These are phyloP conservation scores for Amphipyra tragopoginis DNA, from an alignment of 2,888 invertebrate genomes.

Conservation along the genomic window DNA sequence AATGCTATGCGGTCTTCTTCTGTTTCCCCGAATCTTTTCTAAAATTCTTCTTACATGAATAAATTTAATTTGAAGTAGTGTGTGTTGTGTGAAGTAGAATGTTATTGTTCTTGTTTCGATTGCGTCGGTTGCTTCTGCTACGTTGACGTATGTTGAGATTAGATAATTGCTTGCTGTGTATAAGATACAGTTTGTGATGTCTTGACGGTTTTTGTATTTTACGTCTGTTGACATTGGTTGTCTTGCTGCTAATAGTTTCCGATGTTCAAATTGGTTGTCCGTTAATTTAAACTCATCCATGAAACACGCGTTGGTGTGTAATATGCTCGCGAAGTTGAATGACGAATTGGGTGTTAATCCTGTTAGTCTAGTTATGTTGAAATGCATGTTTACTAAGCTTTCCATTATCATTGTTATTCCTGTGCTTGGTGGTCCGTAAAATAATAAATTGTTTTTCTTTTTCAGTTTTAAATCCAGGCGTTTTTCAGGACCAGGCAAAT, in stretches of 20 bases:
- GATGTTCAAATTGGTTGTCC: conserved; percentile 64
- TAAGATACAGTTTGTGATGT: conserved; percentile 18
- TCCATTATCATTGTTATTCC: conserved; percentile 58
- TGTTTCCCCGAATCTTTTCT: conserved; percentile 2
- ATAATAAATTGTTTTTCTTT: conserved; percentile 14
- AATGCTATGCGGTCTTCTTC: too few relatives aligned
- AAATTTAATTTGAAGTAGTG: conserved; percentile 5
- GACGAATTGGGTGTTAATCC: conserved; percentile 50
- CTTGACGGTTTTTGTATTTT: conserved; percentile 43
- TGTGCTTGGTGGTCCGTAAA: conserved; percentile 14
- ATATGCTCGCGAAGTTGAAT: conserved; percentile 54
- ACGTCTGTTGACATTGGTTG: conserved; percentile 54
- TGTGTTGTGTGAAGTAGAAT: conserved; percentile 2
- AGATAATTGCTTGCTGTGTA: conserved; percentile 11
- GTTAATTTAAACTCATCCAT: conserved; percentile 65
- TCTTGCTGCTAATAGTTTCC: conserved; percentile 60
- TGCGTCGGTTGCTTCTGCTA: conserved; percentile 4
- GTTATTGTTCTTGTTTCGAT: conserved; percentile 11
- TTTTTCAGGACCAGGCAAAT: too few relatives aligned
- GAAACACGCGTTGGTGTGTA: conserved; percentile 59
- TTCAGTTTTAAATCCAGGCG: too few relatives aligned
- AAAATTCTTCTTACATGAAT: conserved; percentile 6
- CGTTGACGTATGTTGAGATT: background rate
- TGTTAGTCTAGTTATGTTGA: conserved; percentile 53
- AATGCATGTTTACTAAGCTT: conserved; percentile 15